Percentiles rank a stretch among this genome's conserved stretches.
phyloP scores from a whole-genome alignment of 1,140 invertebrate species.

The Pomacea maculata region DNA sequence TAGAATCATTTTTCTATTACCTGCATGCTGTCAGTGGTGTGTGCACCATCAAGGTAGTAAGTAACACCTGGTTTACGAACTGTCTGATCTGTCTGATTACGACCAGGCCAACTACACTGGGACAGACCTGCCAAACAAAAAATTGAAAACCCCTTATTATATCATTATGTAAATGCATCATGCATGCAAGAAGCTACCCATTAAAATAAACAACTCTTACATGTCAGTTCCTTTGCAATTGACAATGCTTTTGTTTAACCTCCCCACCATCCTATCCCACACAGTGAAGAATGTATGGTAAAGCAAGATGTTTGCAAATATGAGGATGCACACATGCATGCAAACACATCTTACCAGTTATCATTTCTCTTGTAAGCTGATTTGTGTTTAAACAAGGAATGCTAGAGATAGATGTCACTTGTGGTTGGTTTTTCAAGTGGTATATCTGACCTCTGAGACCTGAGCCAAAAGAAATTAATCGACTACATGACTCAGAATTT shows the following conservation, averaged over 20 bases:
- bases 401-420: not conserved
- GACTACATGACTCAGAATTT: too few species aligned
- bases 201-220: too few species aligned
- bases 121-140: conserved; percentile 54
- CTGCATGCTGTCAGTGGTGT: conserved; percentile 89
- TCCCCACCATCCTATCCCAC: too few species aligned
- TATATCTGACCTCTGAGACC: not conserved
- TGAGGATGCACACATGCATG: not conserved
- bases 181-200: too few species aligned
- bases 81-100: conserved; percentile 68
- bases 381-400: not conserved
- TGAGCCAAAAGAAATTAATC: not conserved
- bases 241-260: too few species aligned
- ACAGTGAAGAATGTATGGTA: not conserved
- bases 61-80: conserved; percentile 60
- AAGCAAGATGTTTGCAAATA: not conserved
- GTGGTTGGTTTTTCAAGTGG: not conserved
- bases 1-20: conserved; percentile 54
- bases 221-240: too few species aligned
- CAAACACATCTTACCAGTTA: not conserved
- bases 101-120: conserved; percentile 68
- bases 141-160: not conserved
- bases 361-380: conserved; percentile 5
- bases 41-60: conserved; percentile 94
- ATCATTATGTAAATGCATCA: too few species aligned